phyloP scores from a whole-genome alignment of 2,797 vertebrate species.

The Centropyge bicolor region DNA sequence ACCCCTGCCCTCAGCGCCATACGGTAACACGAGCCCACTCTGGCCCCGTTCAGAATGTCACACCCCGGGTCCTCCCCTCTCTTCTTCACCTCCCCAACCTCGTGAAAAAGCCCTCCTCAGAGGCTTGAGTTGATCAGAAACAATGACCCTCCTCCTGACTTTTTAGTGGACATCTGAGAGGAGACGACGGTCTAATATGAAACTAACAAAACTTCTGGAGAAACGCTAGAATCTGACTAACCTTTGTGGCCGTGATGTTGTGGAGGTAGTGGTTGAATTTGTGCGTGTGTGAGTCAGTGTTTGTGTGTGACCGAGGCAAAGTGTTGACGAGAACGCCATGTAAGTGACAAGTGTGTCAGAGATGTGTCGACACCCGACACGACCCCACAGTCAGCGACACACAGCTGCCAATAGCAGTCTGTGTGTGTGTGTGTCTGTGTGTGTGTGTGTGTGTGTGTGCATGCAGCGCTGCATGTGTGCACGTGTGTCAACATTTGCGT shows the following conservation, averaged over 20 bases:
- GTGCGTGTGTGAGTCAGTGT: conserved; percentile 26
- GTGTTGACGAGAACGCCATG: conserved; percentile 83
- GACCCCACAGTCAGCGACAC: conserved; percentile 71
- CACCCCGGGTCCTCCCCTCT: conserved; percentile 54
- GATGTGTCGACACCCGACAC: conserved; percentile 84
- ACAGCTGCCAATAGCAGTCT: conserved; percentile 73
- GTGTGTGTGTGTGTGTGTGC: conserved; percentile 30
- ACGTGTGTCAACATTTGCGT: conserved; percentile 47
- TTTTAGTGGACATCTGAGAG: conserved; percentile 13
- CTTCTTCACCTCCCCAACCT: conserved; percentile 42
- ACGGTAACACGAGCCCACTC: conserved; percentile 73
- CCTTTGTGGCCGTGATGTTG: conserved; percentile 32
- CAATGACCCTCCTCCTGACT: conserved; percentile 12
- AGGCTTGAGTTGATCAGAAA: conserved; percentile 23
- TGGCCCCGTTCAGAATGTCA: conserved; percentile 75
- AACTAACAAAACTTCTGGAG: conserved; percentile 29
- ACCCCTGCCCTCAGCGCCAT: conserved; percentile 47
- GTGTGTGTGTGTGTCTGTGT: conserved; percentile 31
- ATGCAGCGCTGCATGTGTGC: conserved; percentile 16
- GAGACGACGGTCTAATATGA: background rate
- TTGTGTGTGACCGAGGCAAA: conserved; percentile 43
- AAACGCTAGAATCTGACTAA: conserved; percentile 17
- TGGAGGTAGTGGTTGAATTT: conserved; percentile 21
- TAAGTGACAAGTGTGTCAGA: conserved; percentile 88
- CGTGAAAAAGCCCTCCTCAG: conserved; percentile 39